A percentile compares a stretch with the other conserved stretches of the same genome.
phyloP scores from a whole-genome alignment of 2,113 vertebrate genomes.

The Quiscalus mexicanus region DNA sequence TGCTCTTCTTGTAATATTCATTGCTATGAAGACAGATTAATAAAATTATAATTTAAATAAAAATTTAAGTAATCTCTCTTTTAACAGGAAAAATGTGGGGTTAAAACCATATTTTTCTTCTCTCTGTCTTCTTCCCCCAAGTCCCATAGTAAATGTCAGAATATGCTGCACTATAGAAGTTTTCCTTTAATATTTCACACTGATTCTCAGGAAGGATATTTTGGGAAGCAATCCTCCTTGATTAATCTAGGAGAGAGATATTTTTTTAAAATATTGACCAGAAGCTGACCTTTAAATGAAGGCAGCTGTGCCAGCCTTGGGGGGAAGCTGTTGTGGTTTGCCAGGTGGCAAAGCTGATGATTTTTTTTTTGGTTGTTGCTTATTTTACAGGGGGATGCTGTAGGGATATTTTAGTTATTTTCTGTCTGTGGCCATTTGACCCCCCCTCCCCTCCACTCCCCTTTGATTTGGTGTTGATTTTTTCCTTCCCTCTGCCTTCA shows the following conservation, averaged over 20 bases:
- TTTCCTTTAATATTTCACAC: not conserved
- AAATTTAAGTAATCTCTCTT: not conserved
- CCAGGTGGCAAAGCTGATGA: not conserved
- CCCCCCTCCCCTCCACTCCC: fast-evolving
- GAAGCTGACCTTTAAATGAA: not conserved
- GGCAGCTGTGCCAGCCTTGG: not conserved
- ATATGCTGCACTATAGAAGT: not conserved
- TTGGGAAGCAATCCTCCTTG: not conserved
- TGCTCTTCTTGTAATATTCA: not conserved
- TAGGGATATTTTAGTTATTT: not conserved
- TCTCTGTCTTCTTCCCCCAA: not conserved
- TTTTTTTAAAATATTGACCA: not conserved
- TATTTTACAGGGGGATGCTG: fast-evolving
- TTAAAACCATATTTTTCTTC: not conserved
- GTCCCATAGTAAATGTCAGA: not conserved
- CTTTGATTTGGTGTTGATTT: not conserved
- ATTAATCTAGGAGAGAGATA: not conserved
- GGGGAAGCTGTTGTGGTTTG: not conserved
- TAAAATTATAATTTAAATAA: not conserved
- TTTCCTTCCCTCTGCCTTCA: not conserved
- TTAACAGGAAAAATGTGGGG: not conserved
- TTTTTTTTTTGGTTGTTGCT: not conserved
- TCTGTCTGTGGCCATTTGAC: not conserved
- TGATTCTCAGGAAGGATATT: not conserved
- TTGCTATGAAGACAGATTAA: not conserved